These are phyloP conservation scores for Eristalinus aeneus DNA, from an alignment of 2,888 invertebrate genomes.

Conservation along the genomic window DNA sequence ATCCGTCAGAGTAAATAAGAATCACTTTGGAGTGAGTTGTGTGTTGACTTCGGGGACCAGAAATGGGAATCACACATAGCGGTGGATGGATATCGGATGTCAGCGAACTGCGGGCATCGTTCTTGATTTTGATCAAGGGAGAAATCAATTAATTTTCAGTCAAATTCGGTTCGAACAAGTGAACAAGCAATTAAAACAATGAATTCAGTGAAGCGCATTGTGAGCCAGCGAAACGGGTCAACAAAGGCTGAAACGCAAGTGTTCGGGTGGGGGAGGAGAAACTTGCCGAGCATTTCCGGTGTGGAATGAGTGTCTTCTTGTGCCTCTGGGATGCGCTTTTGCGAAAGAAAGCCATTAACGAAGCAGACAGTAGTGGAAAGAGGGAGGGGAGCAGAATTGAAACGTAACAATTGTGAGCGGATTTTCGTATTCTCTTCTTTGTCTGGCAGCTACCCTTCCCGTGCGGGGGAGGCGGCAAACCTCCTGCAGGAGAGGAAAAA, in stretches of 20 bases:
- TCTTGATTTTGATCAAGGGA: not conserved
- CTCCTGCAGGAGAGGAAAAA: not conserved
- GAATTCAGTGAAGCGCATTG: constrained; percentile 48
- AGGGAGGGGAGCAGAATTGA: not conserved
- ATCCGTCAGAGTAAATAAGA: constrained; percentile 29
- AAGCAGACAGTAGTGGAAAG: not conserved
- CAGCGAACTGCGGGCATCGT: constrained; percentile 35
- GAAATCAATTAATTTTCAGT: constrained; percentile 59
- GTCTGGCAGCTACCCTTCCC: not conserved
- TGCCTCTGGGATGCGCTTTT: not conserved
- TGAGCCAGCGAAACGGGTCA: not conserved
- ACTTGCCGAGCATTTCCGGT: constrained; percentile 45
- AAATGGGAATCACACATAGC: constrained; percentile 6
- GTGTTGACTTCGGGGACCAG: constrained; percentile 24
- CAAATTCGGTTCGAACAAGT: constrained; percentile 20
- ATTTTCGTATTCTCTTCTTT: not conserved
- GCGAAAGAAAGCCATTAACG: constrained; percentile 10
- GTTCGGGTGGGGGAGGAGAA: not conserved
- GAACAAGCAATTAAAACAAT: constrained; percentile 59
- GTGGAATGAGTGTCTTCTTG: constrained; percentile 3
- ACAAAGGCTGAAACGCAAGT: not conserved
- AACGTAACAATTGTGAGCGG: not conserved
- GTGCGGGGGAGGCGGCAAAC: not conserved
- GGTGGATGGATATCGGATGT: constrained; percentile 37
- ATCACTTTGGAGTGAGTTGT: not conserved